Base-by-base conservation (phyloP, 2,888 invertebrate genomes). In the Andrena hattorfiana region DNA sequence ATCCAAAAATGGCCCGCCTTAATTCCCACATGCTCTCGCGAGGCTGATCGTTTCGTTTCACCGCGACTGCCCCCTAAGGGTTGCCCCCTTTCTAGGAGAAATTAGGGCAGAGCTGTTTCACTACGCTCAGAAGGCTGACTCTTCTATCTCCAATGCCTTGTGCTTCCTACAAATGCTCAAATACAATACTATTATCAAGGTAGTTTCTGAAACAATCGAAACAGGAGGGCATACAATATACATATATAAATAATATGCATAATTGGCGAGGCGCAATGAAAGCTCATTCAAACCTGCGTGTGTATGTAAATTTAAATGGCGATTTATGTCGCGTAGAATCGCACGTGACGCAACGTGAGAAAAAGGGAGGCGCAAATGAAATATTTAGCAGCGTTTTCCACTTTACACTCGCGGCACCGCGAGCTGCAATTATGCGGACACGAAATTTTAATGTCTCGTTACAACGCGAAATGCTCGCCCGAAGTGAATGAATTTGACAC, bases 1-100 rank as follows among this genome's bases (percentile, higher is more conserved):
- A 75, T 54, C 68, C 48, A 63, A 83, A 86, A 77, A 72, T 63
- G 60, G 74, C 42, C 69, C 66, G 59, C 60, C 59, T 59, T 80
- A 86, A 86, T 86, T 78, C 67, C 71, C 48, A 66, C n/a, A 20
- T 13, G 42, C 59, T 62, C 48, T 77, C 64, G 62, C 54, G 54
- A 7, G 83, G 26, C 69, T 75, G 71, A 85, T 76, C 72, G 54
- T 54, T 75, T 56, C 48, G 54, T 67, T 60, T 16, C 59, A 56
- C 69, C 49, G 42, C 54, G 60, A 64, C 66, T 35, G 66, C 28
- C 68, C 67, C 73, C 64, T 42, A 54, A 68, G 82, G 62, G 2
- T 48, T 42, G 32, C 51, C 77, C 72, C 35, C 77, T 75, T 66
- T 32, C 20, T 30, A 72, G 32, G 69, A 62, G 62, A 66, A 85